Conservation (phyloP, 2,888 invertebrate species). For the Dorcus hopei region DNA sequence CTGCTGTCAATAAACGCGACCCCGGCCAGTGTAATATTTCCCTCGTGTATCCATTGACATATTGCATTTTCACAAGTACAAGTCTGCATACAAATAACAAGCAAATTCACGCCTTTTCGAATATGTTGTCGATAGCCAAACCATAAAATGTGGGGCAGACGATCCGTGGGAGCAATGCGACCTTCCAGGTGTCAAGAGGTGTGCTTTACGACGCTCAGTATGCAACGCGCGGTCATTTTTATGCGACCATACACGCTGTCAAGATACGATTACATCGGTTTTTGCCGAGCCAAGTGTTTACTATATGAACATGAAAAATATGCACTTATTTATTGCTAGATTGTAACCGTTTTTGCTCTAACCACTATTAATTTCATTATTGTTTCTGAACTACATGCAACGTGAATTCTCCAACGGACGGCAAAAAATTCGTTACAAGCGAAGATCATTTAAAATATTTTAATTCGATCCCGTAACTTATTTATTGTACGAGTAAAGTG, state of each 20-base stretch:
- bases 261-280: slow-evolving; percentile 44
- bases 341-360: slow-evolving; percentile 8
- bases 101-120: slow-evolving; percentile 30
- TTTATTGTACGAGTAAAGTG: neutral
- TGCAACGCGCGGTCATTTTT: slow-evolving; percentile 43
- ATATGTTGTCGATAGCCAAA: slow-evolving; percentile 31
- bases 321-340: slow-evolving; percentile 10
- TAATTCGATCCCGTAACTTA: neutral
- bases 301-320: slow-evolving; percentile 20
- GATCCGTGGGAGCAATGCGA: slow-evolving; percentile 40
- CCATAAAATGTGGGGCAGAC: slow-evolving; percentile 42
- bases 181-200: slow-evolving; percentile 41
- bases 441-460: neutral
- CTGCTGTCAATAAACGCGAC: slow-evolving; percentile 49
- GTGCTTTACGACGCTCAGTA: slow-evolving; percentile 41
- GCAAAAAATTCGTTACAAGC: neutral
- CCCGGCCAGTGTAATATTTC: slow-evolving; percentile 48
- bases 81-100: slow-evolving; percentile 23
- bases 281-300: slow-evolving; percentile 32
- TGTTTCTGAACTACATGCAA: neutral
- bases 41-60: slow-evolving; percentile 27
- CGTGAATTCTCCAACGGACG: neutral
- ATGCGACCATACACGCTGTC: slow-evolving; percentile 40
- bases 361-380: slow-evolving; percentile 1
- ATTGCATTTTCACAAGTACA: slow-evolving; percentile 11